phyloP scores from a whole-genome alignment of 1,140 invertebrate genomes.

The Neuroterus valhalla region DNA sequence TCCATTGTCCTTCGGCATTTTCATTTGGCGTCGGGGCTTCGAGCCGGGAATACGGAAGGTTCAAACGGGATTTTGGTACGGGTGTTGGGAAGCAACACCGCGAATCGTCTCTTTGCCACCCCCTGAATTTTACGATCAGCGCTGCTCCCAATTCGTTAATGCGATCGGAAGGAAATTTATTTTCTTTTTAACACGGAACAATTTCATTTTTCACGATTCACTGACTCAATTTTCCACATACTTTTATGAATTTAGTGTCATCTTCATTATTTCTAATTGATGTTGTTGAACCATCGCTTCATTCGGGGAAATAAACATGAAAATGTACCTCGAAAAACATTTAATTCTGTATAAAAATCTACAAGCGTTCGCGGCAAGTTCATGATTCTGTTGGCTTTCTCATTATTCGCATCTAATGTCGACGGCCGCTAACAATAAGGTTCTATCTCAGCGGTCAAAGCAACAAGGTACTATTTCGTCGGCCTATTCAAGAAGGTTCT shows the following conservation, averaged over 20 bases:
- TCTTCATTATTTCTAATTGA: no score
- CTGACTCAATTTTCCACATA: not conserved
- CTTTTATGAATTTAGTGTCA: not conserved
- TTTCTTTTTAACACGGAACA: slow-evolving; percentile 63
- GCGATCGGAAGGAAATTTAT: slow-evolving; percentile 72
- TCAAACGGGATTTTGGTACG: slow-evolving; percentile 53
- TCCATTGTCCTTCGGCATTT: slow-evolving; percentile 76
- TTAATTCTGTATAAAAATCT: no score
- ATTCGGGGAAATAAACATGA: no score
- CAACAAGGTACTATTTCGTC: no score
- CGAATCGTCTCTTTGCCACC: slow-evolving; percentile 50
- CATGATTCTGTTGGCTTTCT: no score
- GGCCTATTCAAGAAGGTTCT: no score
- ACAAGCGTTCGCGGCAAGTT: no score
- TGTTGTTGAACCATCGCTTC: no score
- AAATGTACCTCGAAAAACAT: no score
- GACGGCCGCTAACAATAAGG: no score
- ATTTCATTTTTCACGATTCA: slow-evolving; percentile 9
- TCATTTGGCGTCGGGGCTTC: slow-evolving; percentile 73
- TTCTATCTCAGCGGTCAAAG: no score
- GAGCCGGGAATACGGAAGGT: slow-evolving; percentile 56
- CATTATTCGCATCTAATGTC: no score
- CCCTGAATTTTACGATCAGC: slow-evolving; percentile 61
- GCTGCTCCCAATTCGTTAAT: slow-evolving; percentile 69
- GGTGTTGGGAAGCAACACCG: slow-evolving; percentile 55